Percentiles rank a stretch among this genome's conserved stretches.
phyloP scores from a whole-genome alignment of 2,113 vertebrate species.

The Girardinichthys multiradiatus region DNA sequence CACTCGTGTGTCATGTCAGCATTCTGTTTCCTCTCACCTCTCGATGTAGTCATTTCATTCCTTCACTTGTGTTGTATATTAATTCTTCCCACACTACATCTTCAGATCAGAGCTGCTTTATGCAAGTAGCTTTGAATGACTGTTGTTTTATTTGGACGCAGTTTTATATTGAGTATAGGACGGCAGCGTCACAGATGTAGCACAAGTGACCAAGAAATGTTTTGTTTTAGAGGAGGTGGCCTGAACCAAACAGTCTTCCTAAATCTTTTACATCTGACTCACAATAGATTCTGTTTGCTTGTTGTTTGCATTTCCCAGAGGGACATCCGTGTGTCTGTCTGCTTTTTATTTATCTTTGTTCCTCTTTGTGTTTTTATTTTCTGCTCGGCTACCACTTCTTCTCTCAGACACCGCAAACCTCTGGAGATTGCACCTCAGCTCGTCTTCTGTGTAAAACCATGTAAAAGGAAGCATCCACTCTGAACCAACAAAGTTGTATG shows the following conservation, averaged over 20 bases:
- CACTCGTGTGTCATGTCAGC: conserved; percentile 22
- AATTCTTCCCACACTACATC: conserved; percentile 20
- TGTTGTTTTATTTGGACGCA: not conserved
- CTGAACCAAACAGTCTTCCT: not conserved
- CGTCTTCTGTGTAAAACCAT: conserved; percentile 36
- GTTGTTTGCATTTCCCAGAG: conserved; percentile 9
- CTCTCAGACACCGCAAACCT: conserved; percentile 21
- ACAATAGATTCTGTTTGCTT: not conserved
- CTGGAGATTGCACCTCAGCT: conserved; percentile 23
- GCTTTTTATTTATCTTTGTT: conserved; percentile 11
- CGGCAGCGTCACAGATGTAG: not conserved
- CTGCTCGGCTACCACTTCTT: conserved; percentile 2
- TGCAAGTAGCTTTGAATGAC: conserved; percentile 20
- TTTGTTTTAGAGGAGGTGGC: not conserved
- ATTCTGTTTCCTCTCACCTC: conserved; percentile 30
- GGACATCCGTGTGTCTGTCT: not conserved
- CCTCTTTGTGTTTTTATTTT: conserved; percentile 1
- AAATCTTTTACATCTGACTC: not conserved
- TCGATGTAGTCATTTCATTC: conserved; percentile 66
- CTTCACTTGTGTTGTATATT: conserved; percentile 48
- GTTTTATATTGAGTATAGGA: conserved; percentile 3
- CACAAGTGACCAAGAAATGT: conserved; percentile 1
- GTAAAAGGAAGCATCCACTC: not conserved
- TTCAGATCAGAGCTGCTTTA: conserved; percentile 30
- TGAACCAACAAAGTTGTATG: not conserved